Percentiles rank a stretch among this genome's conserved stretches.
Conservation (phyloP, 2,888 invertebrate genomes). For the Tipula unca region DNA sequence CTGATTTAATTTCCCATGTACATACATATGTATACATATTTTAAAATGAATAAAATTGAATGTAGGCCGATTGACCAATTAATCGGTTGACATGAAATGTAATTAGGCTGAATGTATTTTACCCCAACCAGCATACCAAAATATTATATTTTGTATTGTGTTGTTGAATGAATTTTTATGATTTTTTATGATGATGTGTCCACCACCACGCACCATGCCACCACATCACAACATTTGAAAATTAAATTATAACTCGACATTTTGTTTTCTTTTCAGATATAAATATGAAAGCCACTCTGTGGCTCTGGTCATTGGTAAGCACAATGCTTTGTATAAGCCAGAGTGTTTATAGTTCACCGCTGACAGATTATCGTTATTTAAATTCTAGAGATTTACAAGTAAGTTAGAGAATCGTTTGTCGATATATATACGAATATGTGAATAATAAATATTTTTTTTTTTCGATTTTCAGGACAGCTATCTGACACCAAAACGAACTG, state of each 20-base stretch:
- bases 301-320: slow-evolving; percentile 40
- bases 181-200: neutral
- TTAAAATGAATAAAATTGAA: neutral
- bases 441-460: neutral
- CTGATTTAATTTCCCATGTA: neutral
- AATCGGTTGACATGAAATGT: neutral
- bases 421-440: neutral
- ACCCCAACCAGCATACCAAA: neutral
- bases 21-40: neutral
- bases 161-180: slow-evolving; percentile 17
- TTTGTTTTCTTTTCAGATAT: slow-evolving; percentile 27
- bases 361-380: slow-evolving; percentile 36
- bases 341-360: slow-evolving; percentile 38
- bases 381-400: slow-evolving; percentile 38
- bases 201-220: neutral
- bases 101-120: neutral
- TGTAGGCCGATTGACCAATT: neutral
- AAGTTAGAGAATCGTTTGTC: slow-evolving; percentile 27
- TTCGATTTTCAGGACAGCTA: slow-evolving; percentile 35
- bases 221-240: neutral
- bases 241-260: neutral
- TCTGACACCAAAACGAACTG: slow-evolving; percentile 51
- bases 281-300: slow-evolving; percentile 42
- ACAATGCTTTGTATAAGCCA: slow-evolving; percentile 38
- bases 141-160: neutral